Evolutionary conservation across 2,113 vertebrate genomes (phyloP), one percentile per base, ranked within the genome.

Genomic region (Tor tambroides): DNA sequence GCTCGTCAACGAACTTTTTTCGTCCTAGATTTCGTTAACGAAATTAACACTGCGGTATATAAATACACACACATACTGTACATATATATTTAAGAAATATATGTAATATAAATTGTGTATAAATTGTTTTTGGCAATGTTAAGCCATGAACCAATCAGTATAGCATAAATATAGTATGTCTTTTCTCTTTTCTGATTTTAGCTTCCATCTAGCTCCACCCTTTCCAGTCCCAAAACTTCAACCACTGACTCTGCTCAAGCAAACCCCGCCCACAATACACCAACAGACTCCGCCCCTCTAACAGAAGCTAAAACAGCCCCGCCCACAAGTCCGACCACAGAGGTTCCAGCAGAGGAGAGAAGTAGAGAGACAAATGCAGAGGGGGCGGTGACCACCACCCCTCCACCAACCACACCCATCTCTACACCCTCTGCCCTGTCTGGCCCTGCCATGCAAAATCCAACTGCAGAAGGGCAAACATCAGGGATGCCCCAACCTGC

Each of bases 131-230:
- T n/a, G n/a, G n/a, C n/a, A n/a, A n/a, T n/a, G n/a, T n/a, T n/a
- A n/a, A n/a, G n/a, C n/a, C n/a, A n/a, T n/a, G n/a, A n/a, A n/a
- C n/a, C n/a, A n/a, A n/a, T n/a, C n/a, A n/a, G n/a, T n/a, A n/a
- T n/a, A n/a, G n/a, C n/a, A n/a, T n/a, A n/a, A n/a, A n/a, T n/a
- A n/a, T n/a, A n/a, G n/a, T n/a, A n/a, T n/a, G n/a, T n/a, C n/a
- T 46, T 12, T n/a, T n/a, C 30, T 17, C 43, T 54, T 12, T 82
- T 83, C 59, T 46, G 6, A 17, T 43, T 49, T 54, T 88, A 96
- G 95, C 94, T 96, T 59, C 94, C 93, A 88, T 69, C 94, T 0
- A 93, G 93, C 95, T 51, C 94, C 94, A 93, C 15, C 49, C 49
- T 92, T 75, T 93, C 74, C 71, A 74, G n/a, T 23, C 87, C 88